These are phyloP conservation scores for Plectrocnemia conspersa DNA, from an alignment of 1,140 invertebrate genomes.

Conservation along the genomic window DNA sequence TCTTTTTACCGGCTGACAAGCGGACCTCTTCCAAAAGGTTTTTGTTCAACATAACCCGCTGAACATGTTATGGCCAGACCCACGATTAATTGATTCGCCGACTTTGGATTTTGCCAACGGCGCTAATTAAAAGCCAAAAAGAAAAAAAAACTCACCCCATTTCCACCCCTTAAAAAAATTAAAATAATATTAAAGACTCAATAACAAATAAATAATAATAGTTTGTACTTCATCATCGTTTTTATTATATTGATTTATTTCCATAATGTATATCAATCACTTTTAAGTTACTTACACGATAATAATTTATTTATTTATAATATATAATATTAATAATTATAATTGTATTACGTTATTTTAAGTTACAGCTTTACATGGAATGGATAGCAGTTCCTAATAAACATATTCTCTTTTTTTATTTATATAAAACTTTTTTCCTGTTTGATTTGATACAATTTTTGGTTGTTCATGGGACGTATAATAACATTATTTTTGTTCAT, in stretches of 20 bases:
- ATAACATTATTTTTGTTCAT: slow-evolving; percentile 7
- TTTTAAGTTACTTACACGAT: slow-evolving; percentile 37
- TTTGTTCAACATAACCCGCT: slow-evolving; percentile 33
- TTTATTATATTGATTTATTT: slow-evolving; percentile 34
- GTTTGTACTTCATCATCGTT: slow-evolving; percentile 31
- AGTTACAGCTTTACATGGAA: slow-evolving; percentile 35
- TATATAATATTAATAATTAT: slow-evolving; percentile 11
- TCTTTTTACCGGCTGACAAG: slow-evolving; percentile 32
- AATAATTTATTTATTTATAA: slow-evolving; percentile 36
- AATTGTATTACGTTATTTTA: slow-evolving; percentile 30
- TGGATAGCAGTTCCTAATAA: slow-evolving; percentile 29
- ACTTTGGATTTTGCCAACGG: slow-evolving; percentile 4
- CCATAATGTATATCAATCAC: slow-evolving; percentile 36
- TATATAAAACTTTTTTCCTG: too few species aligned
- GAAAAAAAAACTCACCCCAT: too few species aligned
- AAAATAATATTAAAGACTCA: too few species aligned
- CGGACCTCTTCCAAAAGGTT: slow-evolving; percentile 32
- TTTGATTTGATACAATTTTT: too few species aligned
- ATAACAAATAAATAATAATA: slow-evolving; percentile 17
- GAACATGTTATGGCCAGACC: slow-evolving; percentile 30
- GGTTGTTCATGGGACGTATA: neutral
- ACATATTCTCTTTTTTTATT: neutral
- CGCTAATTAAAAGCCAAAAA: slow-evolving; percentile 20
- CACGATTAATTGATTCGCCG: slow-evolving; percentile 34
- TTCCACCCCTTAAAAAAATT: too few species aligned